Percentiles rank a stretch among this genome's conserved stretches.
Conservation (phyloP, 2,797 vertebrate genomes). For the Danio choprae region DNA sequence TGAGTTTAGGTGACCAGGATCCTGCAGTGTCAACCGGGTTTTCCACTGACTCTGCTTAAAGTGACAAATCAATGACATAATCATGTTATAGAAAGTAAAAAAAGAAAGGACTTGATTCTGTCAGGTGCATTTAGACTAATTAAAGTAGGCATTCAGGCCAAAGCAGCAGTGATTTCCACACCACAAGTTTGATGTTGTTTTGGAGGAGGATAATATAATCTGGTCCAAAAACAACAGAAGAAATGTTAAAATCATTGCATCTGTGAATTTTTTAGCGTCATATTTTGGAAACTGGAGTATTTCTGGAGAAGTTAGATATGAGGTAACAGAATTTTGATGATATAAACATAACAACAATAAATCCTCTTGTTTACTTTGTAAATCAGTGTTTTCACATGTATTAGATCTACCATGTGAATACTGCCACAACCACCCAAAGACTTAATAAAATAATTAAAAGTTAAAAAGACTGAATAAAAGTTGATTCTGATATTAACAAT, state of each 20-base stretch:
- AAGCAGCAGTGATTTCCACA: neutral
- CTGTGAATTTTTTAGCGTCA: slow-evolving; percentile 1
- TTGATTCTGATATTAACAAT: neutral
- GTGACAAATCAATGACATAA: neutral
- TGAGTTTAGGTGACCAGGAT: neutral
- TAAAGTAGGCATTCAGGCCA: neutral
- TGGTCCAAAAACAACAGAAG: neutral
- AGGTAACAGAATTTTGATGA: neutral
- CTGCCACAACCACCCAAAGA: neutral
- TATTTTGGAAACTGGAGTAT: neutral
- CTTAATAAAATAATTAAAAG: too few relatives aligned
- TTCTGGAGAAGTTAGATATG: neutral
- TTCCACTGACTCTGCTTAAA: neutral
- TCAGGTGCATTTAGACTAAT: neutral
- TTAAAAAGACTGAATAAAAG: neutral
- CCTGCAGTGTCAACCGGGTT: neutral
- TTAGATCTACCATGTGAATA: neutral
- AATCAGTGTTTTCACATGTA: neutral
- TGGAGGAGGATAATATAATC: neutral
- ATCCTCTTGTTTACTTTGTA: neutral
- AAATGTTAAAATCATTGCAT: slow-evolving; percentile 13
- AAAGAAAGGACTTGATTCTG: neutral
- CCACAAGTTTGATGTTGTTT: neutral
- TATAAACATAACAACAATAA: neutral
- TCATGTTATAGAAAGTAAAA: neutral